Evolutionary conservation across 2,113 vertebrate species (phyloP).

Genomic region (Phyllostomus hastatus): DNA sequence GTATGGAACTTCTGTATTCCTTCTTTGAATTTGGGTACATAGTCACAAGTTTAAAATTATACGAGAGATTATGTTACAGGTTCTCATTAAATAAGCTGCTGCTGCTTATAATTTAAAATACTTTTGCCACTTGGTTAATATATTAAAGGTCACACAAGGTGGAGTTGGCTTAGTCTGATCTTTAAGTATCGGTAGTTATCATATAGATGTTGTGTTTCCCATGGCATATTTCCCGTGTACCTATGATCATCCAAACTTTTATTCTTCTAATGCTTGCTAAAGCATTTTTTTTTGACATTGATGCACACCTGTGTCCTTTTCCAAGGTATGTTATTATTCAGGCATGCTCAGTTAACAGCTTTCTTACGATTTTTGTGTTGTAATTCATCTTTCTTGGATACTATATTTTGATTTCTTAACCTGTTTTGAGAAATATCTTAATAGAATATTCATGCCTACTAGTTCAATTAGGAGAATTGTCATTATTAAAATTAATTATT

Average conservation of each 20-base stretch:
- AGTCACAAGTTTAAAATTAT: constrained; percentile 19
- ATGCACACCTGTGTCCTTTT: background rate
- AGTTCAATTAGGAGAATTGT: constrained; percentile 3
- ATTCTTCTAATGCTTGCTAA: constrained; percentile 28
- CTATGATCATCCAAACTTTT: constrained; percentile 23
- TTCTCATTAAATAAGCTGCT: constrained; percentile 54
- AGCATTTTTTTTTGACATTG: constrained; percentile 16
- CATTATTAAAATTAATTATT: constrained; percentile 31
- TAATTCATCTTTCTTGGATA: background rate
- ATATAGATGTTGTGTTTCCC: background rate
- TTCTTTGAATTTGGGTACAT: constrained; percentile 27
- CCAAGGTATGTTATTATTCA: constrained; percentile 7
- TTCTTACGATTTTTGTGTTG: constrained; percentile 41
- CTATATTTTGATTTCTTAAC: constrained; percentile 56
- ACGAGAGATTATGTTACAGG: constrained; percentile 22
- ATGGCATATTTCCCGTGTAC: background rate
- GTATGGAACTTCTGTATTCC: background rate
- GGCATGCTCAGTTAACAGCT: constrained; percentile 76
- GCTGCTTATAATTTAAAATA: constrained; percentile 45
- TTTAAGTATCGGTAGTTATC: constrained; percentile 38
- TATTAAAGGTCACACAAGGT: background rate
- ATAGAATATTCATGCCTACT: constrained; percentile 22
- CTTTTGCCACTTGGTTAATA: constrained; percentile 4
- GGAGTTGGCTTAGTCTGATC: constrained; percentile 25
- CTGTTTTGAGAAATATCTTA: constrained; percentile 31